A percentile compares a stretch with the other conserved stretches of the same genome.
These are phyloP conservation scores for Sorex maritimensis DNA, from an alignment of 2,797 vertebrate genomes.

Conservation along the genomic window DNA sequence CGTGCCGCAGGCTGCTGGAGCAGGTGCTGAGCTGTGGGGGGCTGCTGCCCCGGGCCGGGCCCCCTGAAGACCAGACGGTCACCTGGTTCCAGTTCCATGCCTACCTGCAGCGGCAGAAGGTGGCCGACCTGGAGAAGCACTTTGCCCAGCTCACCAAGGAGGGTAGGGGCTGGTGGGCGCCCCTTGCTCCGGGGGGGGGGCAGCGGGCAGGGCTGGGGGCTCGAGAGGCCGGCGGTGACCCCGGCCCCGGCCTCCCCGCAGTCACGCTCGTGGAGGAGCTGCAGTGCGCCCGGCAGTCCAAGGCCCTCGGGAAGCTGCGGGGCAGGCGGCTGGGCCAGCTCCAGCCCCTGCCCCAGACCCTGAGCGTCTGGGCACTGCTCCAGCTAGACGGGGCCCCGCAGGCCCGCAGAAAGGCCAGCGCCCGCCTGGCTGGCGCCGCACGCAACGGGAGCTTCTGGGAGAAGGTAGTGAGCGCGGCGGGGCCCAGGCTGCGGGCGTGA, in stretches of 20 bases:
- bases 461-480: slow-evolving; percentile 89
- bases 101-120: slow-evolving; percentile 93
- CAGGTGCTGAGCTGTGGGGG: slow-evolving; percentile 92
- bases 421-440: slow-evolving; percentile 91
- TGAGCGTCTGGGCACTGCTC: slow-evolving; percentile 93
- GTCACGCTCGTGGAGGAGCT: slow-evolving; percentile 94
- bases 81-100: slow-evolving; percentile 95
- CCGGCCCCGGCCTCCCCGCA: slow-evolving; percentile 79
- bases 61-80: slow-evolving; percentile 85
- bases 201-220: no score
- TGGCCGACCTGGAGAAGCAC: slow-evolving; percentile 95
- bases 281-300: slow-evolving; percentile 91
- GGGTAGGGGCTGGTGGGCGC: slow-evolving; percentile 89
- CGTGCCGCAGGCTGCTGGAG: slow-evolving; percentile 93
- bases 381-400: slow-evolving; percentile 94
- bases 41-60: slow-evolving; percentile 81
- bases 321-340: slow-evolving; percentile 92
- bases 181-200: no score
- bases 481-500: neutral
- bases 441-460: slow-evolving; percentile 91
- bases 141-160: slow-evolving; percentile 94
- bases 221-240: neutral
- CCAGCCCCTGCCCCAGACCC: slow-evolving; percentile 93
- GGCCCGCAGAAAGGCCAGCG: slow-evolving; percentile 91
- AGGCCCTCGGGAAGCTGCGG: slow-evolving; percentile 92